Evolutionary conservation across 2,113 vertebrate species (phyloP), one percentile per base, ranked within the genome.

Genomic region (Plecotus auritus): DNA sequence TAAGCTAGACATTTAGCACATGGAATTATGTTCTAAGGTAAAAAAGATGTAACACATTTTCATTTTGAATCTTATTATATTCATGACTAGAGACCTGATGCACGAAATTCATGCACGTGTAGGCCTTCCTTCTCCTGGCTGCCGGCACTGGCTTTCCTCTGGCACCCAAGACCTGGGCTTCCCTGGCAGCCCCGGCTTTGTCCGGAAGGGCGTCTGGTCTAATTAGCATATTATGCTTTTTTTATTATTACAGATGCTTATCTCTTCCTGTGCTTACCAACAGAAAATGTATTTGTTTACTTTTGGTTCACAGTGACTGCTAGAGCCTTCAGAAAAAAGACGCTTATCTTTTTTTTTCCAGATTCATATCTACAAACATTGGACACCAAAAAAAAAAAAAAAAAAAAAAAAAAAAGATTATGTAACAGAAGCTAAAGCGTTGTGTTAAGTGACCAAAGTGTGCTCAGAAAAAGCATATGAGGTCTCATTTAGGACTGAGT

Each of bases 281-380:
- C 10, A 87, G 6, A 69, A 30, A 17, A 42, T 28, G 10, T 47
- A 87, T 66, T 85, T 70, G 59, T 91, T 85, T 45, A 91, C 35
- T 47, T 85, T 82, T 49, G 47, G n/a, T 84, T 95, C 61, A 94
- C 9, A 94, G 51, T n/a, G 49, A 92, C n/a, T 80, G 10, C 80
- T 32, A 83, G 23, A n/a, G 87, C 20, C 47, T 83, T 90, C 90
- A 59, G 64, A 80, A 95, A 16, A 85, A 23, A 93, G 49, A 69
- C 40, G 73, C 14, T 72, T 76, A 81, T 76, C 45, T 90, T 82
- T 51, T 66, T 72, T 70, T 28, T 81, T 59, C 18, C 81, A 95
- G 69, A 81, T 89, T 84, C 74, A 26, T 30, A 47, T 69, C 59
- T 32, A 88, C 67, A 85, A 85, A 77, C 61, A 88, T 1, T 81